Evolutionary conservation across 1,140 invertebrate species (phyloP).

Genomic region (Acromyrmex echinatior): DNA sequence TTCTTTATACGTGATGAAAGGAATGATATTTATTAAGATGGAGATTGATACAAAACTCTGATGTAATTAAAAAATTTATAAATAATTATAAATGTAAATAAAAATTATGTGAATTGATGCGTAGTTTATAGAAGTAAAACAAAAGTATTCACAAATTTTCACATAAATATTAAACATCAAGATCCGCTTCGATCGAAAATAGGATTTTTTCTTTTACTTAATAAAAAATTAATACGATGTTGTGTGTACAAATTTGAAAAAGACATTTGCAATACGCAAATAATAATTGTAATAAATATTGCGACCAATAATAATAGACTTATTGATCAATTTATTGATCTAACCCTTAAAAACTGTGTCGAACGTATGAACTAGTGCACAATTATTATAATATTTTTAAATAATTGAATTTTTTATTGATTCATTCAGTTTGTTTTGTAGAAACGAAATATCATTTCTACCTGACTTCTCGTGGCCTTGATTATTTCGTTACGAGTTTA

Average conservation of each 20-base stretch:
- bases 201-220: too few relatives aligned
- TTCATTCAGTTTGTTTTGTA: background rate
- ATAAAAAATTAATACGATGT: too few relatives aligned
- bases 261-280: too few relatives aligned
- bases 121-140: too few relatives aligned
- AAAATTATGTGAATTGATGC: too few relatives aligned
- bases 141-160: too few relatives aligned
- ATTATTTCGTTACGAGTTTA: slow-evolving; percentile 55
- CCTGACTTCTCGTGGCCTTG: slow-evolving; percentile 3
- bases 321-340: background rate
- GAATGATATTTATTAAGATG: background rate
- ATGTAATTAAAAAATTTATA: background rate
- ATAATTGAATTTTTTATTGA: background rate
- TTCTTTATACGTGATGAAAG: background rate
- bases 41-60: slow-evolving; percentile 2
- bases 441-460: background rate
- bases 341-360: background rate
- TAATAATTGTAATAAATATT: too few relatives aligned
- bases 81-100: too few relatives aligned
- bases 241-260: too few relatives aligned
- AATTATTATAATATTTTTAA: background rate
- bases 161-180: too few relatives aligned
- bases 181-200: too few relatives aligned
- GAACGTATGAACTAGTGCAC: too few relatives aligned
- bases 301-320: background rate